Base-by-base conservation (phyloP, 2,797 vertebrate genomes). In the Labroides dimidiatus region DNA sequence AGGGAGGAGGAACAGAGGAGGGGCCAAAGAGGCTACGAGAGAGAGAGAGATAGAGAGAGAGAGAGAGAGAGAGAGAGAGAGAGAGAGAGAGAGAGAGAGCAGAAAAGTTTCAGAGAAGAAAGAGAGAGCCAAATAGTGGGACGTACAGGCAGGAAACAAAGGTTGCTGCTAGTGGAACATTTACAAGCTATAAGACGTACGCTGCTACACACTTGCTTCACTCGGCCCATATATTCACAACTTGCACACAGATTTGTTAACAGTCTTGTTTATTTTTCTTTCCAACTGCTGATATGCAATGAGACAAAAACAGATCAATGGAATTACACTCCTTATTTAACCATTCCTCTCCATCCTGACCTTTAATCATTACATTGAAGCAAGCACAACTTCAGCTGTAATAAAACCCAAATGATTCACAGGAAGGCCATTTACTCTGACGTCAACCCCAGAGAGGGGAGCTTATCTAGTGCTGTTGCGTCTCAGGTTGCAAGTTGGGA, bases 141-240 rank as follows among this genome's bases (percentile, higher is more conserved):
- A 42, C 41, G 41, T 15, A 11, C 43, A 57, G 47, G 43, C 11
- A 45, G 36, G 51, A 70, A 69, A 82, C 84, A 82, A 90, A 89
- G 88, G 85, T 87, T 70, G 7, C 15, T n/a, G 16, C 67, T 72
- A 56, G 86, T 88, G 62, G 85, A 87, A 91, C 78, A 87, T 90
- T 87, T 84, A 91, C 87, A 57, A 58, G 47, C 47, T 2, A n/a
- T 33, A 55, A 50, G 27, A 67, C 0, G 6, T 82, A 80, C 51
- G 72, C 78, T 60, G 63, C 76, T 54, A 76, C 73, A 75, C 61
- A 79, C 39, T 53, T 50, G 4, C 43, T 55, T 17, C 65, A 52
- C 52, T 33, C 30, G 10, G 30, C 9, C 4, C 53, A 50, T 17
- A 14, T 13, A 21, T 43, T 27, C 33, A 51, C 27, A 15, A 19